These are phyloP conservation scores for Onychostoma macrolepis DNA, from an alignment of 2,113 vertebrate genomes.

Conservation along the genomic window DNA sequence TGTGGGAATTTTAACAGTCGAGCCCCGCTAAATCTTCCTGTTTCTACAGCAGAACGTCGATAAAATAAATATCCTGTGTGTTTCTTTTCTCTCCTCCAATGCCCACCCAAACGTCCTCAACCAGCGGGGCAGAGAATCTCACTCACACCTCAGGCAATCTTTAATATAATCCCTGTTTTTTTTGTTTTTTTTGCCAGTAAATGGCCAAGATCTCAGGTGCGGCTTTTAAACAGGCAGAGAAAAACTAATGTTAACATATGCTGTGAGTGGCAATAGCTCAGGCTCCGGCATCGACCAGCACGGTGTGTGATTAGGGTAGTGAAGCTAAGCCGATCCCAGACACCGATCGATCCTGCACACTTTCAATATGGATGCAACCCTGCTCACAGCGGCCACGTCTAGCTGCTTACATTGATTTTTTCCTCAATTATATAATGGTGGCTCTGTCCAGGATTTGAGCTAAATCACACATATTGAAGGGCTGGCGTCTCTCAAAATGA, in stretches of 20 bases:
- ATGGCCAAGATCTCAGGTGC: slow-evolving; percentile 75
- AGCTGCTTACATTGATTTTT: slow-evolving; percentile 80
- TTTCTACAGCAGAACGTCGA: slow-evolving; percentile 80
- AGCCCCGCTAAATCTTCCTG: slow-evolving; percentile 78
- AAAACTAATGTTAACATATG: slow-evolving; percentile 75
- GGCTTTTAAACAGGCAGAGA: slow-evolving; percentile 64
- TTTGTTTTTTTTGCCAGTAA: slow-evolving; percentile 65
- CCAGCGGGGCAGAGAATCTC: slow-evolving; percentile 72
- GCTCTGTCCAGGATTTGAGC: slow-evolving; percentile 74
- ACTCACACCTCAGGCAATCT: slow-evolving; percentile 78
- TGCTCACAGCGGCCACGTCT: slow-evolving; percentile 67
- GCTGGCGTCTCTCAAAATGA: slow-evolving; percentile 65
- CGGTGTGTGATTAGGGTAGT: slow-evolving; percentile 75
- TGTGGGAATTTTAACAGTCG: slow-evolving; percentile 79
- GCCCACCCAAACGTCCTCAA: slow-evolving; percentile 69
- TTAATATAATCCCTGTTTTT: slow-evolving; percentile 77
- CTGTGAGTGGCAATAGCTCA: slow-evolving; percentile 71
- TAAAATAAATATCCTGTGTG: slow-evolving; percentile 79
- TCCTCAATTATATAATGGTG: slow-evolving; percentile 82
- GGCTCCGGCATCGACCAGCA: slow-evolving; percentile 72
- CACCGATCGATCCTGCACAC: slow-evolving; percentile 72
- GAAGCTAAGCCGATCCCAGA: slow-evolving; percentile 72
- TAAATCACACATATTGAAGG: slow-evolving; percentile 73
- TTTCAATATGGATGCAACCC: slow-evolving; percentile 75
- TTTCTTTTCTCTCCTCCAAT: slow-evolving; percentile 67